Percentiles rank a stretch among this genome's conserved stretches.
phyloP scores from a whole-genome alignment of 2,888 invertebrate genomes.

The Perdita meconis region DNA sequence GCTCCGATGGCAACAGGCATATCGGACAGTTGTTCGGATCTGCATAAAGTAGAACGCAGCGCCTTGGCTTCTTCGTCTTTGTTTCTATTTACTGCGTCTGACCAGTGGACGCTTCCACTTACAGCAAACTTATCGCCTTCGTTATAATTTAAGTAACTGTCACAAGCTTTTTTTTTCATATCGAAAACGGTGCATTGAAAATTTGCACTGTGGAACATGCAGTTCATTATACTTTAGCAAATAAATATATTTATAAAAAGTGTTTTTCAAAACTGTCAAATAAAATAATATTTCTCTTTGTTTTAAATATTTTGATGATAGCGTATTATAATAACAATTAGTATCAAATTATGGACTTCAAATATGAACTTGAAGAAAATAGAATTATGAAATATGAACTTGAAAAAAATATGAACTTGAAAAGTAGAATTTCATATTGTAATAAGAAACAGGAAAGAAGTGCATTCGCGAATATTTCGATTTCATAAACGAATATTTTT shows the following conservation, averaged over 20 bases:
- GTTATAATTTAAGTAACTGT: too few relatives aligned
- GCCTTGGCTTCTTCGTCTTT: not conserved
- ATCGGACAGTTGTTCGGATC: constrained; percentile 8
- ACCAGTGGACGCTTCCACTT: constrained; percentile 8
- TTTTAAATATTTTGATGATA: too few relatives aligned
- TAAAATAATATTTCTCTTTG: too few relatives aligned
- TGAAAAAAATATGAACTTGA: not conserved
- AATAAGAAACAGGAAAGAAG: not conserved
- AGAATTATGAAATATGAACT: too few relatives aligned
- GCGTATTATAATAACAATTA: too few relatives aligned
- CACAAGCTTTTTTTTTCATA: too few relatives aligned
- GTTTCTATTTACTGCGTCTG: constrained; percentile 15
- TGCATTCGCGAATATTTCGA: not conserved
- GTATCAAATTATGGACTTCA: too few relatives aligned
- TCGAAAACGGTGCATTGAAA: not conserved
- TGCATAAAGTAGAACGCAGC: constrained; percentile 5
- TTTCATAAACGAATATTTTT: too few relatives aligned
- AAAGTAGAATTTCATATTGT: not conserved
- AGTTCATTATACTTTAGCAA: too few relatives aligned
- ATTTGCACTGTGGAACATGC: not conserved
- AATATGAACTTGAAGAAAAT: too few relatives aligned
- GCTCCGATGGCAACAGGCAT: not conserved
- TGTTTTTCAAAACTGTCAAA: too few relatives aligned
- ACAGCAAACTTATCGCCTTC: not conserved
- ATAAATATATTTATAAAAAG: too few relatives aligned